Base-by-base conservation (phyloP, 2,113 vertebrate species). In the Mormyrus lacerda region DNA sequence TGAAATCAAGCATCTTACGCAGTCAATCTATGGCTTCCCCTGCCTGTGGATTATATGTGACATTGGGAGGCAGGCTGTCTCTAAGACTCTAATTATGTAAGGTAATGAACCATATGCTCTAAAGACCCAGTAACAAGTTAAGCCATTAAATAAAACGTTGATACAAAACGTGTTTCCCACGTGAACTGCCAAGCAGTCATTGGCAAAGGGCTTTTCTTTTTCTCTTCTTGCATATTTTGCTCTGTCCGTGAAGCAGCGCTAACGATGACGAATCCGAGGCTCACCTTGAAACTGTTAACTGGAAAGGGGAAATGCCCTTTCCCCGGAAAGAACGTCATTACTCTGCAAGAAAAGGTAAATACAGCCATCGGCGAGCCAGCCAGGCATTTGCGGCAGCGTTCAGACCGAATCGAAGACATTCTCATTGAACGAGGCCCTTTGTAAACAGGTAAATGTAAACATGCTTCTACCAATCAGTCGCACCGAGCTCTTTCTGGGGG, bases 81-180 rank as follows among this genome's bases (percentile, higher is more conserved):
- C 90, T 92, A 92, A 92, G 90, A 87, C 92, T 93, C 94, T 95
- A 94, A 96, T 95, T 95, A 94, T 93, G 91, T 86, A 91, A 21
- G 82, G 93, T 94, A 95, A 95, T 94, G 92, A 93, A 92, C 92
- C 92, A 91, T 90, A 88, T 94, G 93, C 94, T 95, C 94, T 92
- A 93, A 93, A 91, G 90, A 94, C 93, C 93, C 91, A 92, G 92
- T 93, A 94, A 95, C 91, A 91, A 79, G 73, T 79, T 79, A 79
- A 79, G 73, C 73, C 73, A 79, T 79, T 79, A 79, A 79, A 79
- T 79, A 79, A 79, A 79, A 79, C 35, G 73, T 79, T 79, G 35
- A 42, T 79, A 79, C 73, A 42, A 42, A 79, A 42, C 42, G 73
- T 79, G 17, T 15, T 79, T 79, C 73, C 73, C 35, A 19, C 73